These are phyloP conservation scores for Lycocerus yunnanus DNA, from an alignment of 2,888 invertebrate species.

Conservation along the genomic window DNA sequence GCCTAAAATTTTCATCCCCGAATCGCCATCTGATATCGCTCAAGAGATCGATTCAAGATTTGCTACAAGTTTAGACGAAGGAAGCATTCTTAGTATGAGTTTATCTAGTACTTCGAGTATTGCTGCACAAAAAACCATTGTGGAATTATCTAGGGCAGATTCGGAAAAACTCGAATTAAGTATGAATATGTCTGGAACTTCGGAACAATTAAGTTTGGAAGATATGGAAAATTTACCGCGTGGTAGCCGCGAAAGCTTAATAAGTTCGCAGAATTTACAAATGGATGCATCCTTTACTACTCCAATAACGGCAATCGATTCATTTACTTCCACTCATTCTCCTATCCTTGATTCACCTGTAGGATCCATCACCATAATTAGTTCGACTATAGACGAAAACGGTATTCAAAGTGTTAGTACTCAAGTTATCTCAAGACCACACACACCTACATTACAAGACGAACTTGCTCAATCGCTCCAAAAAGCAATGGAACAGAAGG, in stretches of 20 bases:
- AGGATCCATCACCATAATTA: constrained; percentile 60
- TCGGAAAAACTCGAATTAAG: constrained; percentile 55
- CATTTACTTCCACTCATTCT: constrained; percentile 52
- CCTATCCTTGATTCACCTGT: constrained; percentile 46
- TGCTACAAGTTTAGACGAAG: constrained; percentile 64
- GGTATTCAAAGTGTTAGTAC: constrained; percentile 60
- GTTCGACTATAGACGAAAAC: constrained; percentile 56
- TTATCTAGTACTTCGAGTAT: constrained; percentile 63
- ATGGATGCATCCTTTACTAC: constrained; percentile 34
- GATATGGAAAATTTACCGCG: constrained; percentile 45
- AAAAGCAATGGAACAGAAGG: neutral
- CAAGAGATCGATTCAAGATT: constrained; percentile 59
- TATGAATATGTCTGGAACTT: constrained; percentile 54
- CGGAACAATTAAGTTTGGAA: constrained; percentile 56
- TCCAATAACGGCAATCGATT: constrained; percentile 44
- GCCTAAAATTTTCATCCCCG: constrained; percentile 53
- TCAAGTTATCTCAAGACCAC: constrained; percentile 60
- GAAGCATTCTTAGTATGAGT: constrained; percentile 62
- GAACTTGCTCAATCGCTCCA: constrained; percentile 8
- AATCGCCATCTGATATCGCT: constrained; percentile 59
- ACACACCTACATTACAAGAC: constrained; percentile 39
- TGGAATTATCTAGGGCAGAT: constrained; percentile 55
- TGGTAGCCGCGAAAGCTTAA: constrained; percentile 47
- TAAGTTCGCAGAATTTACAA: constrained; percentile 19
- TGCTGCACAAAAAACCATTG: constrained; percentile 53